Evolutionary conservation across 2,797 vertebrate genomes (phyloP).

Genomic region (Notoglanidium macrostoma): DNA sequence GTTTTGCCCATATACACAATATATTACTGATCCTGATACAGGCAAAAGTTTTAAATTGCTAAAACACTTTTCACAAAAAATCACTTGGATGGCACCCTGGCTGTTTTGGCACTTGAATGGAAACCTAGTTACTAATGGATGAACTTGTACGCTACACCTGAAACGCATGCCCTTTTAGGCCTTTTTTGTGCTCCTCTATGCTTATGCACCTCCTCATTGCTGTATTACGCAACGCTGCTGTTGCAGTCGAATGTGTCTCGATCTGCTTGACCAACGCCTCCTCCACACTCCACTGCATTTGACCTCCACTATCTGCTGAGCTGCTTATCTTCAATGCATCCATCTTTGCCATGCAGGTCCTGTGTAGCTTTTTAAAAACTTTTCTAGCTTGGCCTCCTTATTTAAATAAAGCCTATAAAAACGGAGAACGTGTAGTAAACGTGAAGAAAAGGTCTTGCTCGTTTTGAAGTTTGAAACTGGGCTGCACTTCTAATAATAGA

Average conservation of each 20-base stretch:
- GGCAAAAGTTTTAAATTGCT: neutral
- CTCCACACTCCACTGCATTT: neutral
- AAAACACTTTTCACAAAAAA: neutral
- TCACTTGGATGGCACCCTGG: neutral
- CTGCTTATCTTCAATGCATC: neutral
- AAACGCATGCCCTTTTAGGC: neutral
- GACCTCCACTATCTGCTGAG: neutral
- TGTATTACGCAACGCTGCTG: neutral
- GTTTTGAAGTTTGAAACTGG: slow-evolving; percentile 27
- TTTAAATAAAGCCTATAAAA: neutral
- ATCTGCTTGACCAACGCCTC: neutral
- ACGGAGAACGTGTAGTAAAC: neutral
- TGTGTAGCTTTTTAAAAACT: neutral
- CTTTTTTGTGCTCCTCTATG: neutral
- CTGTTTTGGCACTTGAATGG: neutral
- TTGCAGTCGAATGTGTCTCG: neutral
- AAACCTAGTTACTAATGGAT: neutral
- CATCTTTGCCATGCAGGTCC: neutral
- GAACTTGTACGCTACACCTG: neutral
- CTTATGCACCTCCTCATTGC: neutral
- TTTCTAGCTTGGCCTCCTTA: neutral
- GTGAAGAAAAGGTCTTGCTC: neutral
- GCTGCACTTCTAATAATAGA: slow-evolving; percentile 27
- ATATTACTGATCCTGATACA: neutral
- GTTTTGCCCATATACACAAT: neutral